Base-by-base conservation (phyloP, 2,888 invertebrate species). In the Bembecia ichneumoniformis region DNA sequence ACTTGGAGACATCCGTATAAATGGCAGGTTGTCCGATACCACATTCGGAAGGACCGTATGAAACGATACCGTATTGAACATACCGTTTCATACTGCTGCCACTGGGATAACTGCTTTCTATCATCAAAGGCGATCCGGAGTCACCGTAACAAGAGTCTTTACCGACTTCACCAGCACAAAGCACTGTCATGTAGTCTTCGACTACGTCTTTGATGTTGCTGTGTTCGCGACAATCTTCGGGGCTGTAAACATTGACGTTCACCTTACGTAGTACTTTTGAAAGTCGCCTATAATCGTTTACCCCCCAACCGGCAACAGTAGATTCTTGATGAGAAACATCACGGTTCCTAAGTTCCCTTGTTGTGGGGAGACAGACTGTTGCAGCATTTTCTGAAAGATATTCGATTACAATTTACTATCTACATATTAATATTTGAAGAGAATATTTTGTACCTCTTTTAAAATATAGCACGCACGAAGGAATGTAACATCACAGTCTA, bases 121-220 rank as follows among this genome's bases (percentile, higher is more conserved):
- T 53, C 74, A 88, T 84, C 35, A 92, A 67, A 0, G 92, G 92
- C 0, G 92, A 92, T 7, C 92, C 92, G 36, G 91, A 91, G 55
- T 92, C 91, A 0, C 91, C 91, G 16, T 74, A 66, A 55, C 92
- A 92, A 17, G 91, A 90, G 60, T 91, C 91, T 44, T 79, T 77
- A 0, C 71, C 70, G 34, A 73, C 71, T 20, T 68, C 71, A 0
- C 89, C 90, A n/a, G 59, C 67, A 47, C 66, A 57, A 3, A 57
- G 3, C 46, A 54, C 55, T 40, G 54, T 57, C 40, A 40, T 40
- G 13, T 40, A 40, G 7, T 40, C 40, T 40, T 40, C 40, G 13
- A 5, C 14, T 13, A 40, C 40, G 40, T 40, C 40, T 13, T 40
- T 40, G 5, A 40, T 4, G 11, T 40, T 40, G 13, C 40, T 40